These are phyloP conservation scores for Tricholauxania praeusta DNA, from an alignment of 2,888 invertebrate genomes.

Conservation along the genomic window DNA sequence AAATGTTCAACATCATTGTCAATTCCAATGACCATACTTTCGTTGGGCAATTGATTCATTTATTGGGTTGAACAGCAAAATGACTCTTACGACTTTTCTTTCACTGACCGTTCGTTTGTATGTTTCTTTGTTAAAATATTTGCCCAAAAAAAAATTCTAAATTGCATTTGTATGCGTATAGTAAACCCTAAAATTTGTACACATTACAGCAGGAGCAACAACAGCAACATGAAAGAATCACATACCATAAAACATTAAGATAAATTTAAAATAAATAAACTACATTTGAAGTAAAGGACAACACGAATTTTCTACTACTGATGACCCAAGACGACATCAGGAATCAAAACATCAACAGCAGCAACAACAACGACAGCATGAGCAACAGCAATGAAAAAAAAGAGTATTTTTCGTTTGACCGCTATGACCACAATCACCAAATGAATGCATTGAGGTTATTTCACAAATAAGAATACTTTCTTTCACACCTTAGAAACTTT, in stretches of 20 bases:
- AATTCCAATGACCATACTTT: neutral
- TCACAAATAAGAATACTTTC: no score
- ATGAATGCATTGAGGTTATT: no score
- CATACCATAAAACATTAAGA: slow-evolving; percentile 51
- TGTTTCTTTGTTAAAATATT: slow-evolving; percentile 12
- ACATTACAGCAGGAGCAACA: slow-evolving; percentile 34
- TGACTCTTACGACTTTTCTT: neutral
- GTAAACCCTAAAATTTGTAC: slow-evolving; percentile 51
- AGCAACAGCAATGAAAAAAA: slow-evolving; percentile 8
- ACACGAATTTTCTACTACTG: slow-evolving; percentile 10
- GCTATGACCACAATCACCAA: no score
- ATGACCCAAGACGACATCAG: slow-evolving; percentile 5
- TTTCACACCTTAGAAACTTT: no score
- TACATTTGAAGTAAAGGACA: slow-evolving; percentile 40
- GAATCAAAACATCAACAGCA: neutral
- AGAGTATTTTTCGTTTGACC: slow-evolving; percentile 12
- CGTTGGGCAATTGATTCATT: neutral
- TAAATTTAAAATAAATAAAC: slow-evolving; percentile 60
- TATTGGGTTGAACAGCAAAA: neutral
- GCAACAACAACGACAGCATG: neutral
- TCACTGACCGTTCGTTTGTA: slow-evolving; percentile 11
- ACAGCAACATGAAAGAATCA: slow-evolving; percentile 37
- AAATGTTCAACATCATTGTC: neutral
- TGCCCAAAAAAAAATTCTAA: slow-evolving; percentile 49
- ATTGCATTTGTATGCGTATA: slow-evolving; percentile 54